Base-by-base conservation (phyloP, 2,113 vertebrate genomes). In the Megalops atlanticus region DNA sequence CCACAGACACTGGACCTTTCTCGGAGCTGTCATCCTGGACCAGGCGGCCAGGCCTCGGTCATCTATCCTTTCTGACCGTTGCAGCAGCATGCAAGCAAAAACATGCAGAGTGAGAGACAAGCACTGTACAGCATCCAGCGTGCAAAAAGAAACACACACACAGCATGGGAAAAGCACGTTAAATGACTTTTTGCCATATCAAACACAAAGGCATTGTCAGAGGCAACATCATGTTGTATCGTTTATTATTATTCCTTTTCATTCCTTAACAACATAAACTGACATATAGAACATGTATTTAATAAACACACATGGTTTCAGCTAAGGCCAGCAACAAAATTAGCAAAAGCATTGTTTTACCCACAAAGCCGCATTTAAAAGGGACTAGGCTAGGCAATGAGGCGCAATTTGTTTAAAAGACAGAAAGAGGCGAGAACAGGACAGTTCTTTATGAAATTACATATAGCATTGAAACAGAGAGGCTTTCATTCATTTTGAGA, bases 21-120 rank as follows among this genome's bases (percentile, higher is more conserved):
- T 78, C 35, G 78, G 47, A 54, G 78, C 49, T 39, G 41, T 69
- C 81, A 80, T 85, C 81, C 58, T 77, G 80, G 40, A 82, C 36
- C 76, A 72, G 31, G 15, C 47, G 69, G 71, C 69, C 58, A 81
- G 74, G 40, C 40, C 18, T 79, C 82, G 31, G 71, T 64, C 69
- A 80, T 77, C 78, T 82, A 85, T 58, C 84, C 77, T 73, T 80
- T 85, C 73, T 82, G 78, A 82, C 69, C 52, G n/a, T 43, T 36
- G 75, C 47, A 69, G 31, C 39, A 52, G n/a, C 71, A 76, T 76
- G 78, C 27, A 71, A 38, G 71, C 39, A 38, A 2, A 64, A 24
- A 52, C 38, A 31, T 35, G 45, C 24, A 76, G 39, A 27, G 40
- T 75, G 36, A 43, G 27, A 2, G 11, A 49, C n/a, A 24, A 38